phyloP scores from a whole-genome alignment of 2,113 vertebrate species.

The Ctenodactylus gundi region DNA sequence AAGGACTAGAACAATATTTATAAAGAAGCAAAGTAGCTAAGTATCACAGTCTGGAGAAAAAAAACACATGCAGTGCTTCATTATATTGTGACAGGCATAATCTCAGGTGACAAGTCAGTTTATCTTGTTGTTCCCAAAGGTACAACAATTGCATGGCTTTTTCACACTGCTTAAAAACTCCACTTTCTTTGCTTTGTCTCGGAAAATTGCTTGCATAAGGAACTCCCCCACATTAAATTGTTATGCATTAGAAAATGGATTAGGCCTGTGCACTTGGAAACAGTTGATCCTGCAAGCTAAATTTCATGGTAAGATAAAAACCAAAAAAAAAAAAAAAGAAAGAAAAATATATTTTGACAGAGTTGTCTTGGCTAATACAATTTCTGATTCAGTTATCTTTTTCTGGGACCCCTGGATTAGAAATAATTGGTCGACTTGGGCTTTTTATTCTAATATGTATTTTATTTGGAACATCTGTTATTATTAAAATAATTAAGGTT shows the following conservation, averaged over 20 bases:
- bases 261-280: not conserved
- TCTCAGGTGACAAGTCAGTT: constrained; percentile 20
- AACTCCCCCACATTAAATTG: constrained; percentile 36
- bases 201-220: not conserved
- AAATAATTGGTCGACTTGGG: not conserved
- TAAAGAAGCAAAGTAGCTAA: constrained; percentile 32
- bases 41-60: not conserved
- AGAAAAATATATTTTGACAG: constrained; percentile 39
- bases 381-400: not conserved
- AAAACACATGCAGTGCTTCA: not conserved
- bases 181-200: constrained; percentile 15
- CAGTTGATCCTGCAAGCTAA: not conserved
- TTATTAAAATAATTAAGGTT: constrained; percentile 25
- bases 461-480: not conserved
- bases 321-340: not conserved
- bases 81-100: constrained; percentile 50
- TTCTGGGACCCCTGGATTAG: not conserved
- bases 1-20: constrained; percentile 19
- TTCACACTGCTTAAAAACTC: constrained; percentile 45
- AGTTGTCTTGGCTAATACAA: not conserved
- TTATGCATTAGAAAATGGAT: constrained; percentile 17
- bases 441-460: not conserved
- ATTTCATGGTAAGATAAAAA: constrained; percentile 17
- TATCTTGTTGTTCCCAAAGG: constrained; percentile 54
- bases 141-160: not conserved